Evolutionary conservation across 2,113 vertebrate genomes (phyloP), one percentile per base, ranked within the genome.

Genomic region (Percopsis transmontana): DNA sequence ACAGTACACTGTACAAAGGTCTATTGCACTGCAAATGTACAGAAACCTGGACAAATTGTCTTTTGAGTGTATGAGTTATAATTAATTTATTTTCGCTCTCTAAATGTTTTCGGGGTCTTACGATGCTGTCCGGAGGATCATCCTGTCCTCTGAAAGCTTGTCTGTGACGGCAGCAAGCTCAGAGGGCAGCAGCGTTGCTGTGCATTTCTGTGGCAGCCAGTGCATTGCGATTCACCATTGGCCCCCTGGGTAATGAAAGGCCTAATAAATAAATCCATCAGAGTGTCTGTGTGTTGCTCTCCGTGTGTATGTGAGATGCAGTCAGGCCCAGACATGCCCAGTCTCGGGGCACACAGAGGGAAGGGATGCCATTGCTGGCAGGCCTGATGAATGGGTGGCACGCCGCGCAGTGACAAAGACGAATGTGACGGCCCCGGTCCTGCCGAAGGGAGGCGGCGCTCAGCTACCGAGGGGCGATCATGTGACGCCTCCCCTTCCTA

Each of bases 221-320:
- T 79, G 84, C 87, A 88, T 90, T 89, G 86, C 76, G 84, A 88
- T 87, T 90, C 88, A 87, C 86, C 84, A 88, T 85, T 84, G 87
- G 78, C 88, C 90, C 89, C 80, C 68, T 81, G 88, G 90, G 90
- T 91, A 91, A 91, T 89, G 88, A 91, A 89, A 88, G 88, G 80
- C 80, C 89, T 90, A 91, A 91, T 92, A 92, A 93, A 92, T 92
- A 91, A 91, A 92, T 87, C 88, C 89, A 89, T 91, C 90, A 88
- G 87, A 84, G 87, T 88, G 88, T 85, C 82, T 84, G 85, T 86
- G 81, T 88, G 84, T 85, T 81, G 78, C 77, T 84, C 71, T 84
- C 60, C 82, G 87, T 88, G 88, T 90, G 88, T 91, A 87, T 90
- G 82, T 87, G 85, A 86, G 87, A 88, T 90, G 89, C 85, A 87